Conservation (phyloP, 2,797 vertebrate species). For the Alosa sapidissima region DNA sequence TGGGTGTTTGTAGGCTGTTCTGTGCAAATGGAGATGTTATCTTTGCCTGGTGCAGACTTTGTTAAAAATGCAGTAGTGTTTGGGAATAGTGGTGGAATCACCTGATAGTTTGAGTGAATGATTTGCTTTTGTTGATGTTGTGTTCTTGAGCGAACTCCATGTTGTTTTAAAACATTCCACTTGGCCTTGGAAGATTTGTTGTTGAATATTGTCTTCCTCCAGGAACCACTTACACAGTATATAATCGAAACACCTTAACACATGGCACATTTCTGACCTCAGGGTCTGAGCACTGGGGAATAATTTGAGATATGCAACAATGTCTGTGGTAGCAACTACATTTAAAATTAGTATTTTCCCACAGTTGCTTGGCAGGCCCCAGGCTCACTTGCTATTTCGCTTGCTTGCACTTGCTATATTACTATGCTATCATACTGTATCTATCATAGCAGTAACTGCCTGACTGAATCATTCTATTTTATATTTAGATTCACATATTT, state of each 20-base stretch:
- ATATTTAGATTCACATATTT: neutral
- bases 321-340: neutral
- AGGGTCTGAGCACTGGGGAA: neutral
- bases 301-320: neutral
- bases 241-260: neutral
- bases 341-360: neutral
- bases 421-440: no score
- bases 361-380: neutral
- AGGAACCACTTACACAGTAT: neutral
- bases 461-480: neutral
- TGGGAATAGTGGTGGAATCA: neutral
- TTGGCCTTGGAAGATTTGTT: neutral
- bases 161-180: neutral
- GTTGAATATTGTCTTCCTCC: neutral
- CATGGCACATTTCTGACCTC: neutral
- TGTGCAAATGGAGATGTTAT: constrained; percentile 14
- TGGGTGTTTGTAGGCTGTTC: neutral
- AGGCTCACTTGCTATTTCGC: neutral
- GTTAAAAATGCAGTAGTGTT: neutral
- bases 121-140: neutral
- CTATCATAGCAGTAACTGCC: no score
- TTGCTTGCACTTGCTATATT: no score
- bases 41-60: neutral
- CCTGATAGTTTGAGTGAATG: neutral
- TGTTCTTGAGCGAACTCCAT: neutral